These are phyloP conservation scores for Nycteola revayana DNA, from an alignment of 2,888 invertebrate species.

Conservation along the genomic window DNA sequence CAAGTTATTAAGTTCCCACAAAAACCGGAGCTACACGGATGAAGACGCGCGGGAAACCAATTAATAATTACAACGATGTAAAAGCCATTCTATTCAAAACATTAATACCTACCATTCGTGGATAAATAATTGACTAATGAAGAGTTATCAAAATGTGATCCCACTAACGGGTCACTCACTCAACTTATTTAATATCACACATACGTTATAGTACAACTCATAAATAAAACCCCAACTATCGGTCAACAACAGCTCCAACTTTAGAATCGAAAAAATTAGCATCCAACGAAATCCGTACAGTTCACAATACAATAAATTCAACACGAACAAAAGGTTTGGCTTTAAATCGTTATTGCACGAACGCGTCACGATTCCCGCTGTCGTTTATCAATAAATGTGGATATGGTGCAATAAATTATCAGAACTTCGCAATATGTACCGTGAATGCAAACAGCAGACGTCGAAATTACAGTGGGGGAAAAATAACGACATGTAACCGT, in stretches of 20 bases:
- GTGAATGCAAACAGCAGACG: constrained; percentile 53
- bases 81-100: too few relatives aligned
- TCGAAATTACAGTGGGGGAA: constrained; percentile 62
- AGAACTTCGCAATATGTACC: constrained; percentile 51
- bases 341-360: constrained; percentile 45
- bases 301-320: constrained; percentile 42
- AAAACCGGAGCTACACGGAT: too few relatives aligned
- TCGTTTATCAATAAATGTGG: constrained; percentile 62
- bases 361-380: constrained; percentile 39
- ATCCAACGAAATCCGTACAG: constrained; percentile 27
- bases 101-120: too few relatives aligned
- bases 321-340: constrained; percentile 37
- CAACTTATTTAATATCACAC: too few relatives aligned
- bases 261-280: constrained; percentile 18
- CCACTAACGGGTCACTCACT: too few relatives aligned
- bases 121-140: too few relatives aligned
- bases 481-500: constrained; percentile 50
- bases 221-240: constrained; percentile 20
- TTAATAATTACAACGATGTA: too few relatives aligned
- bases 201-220: constrained; percentile 12
- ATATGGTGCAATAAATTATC: constrained; percentile 63
- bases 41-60: too few relatives aligned
- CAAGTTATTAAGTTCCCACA: too few relatives aligned
- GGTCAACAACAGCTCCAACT: too few relatives aligned
- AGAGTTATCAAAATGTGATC: too few relatives aligned